These are phyloP conservation scores for Gymnothorax javanicus DNA, from an alignment of 2,797 vertebrate genomes.

Conservation along the genomic window DNA sequence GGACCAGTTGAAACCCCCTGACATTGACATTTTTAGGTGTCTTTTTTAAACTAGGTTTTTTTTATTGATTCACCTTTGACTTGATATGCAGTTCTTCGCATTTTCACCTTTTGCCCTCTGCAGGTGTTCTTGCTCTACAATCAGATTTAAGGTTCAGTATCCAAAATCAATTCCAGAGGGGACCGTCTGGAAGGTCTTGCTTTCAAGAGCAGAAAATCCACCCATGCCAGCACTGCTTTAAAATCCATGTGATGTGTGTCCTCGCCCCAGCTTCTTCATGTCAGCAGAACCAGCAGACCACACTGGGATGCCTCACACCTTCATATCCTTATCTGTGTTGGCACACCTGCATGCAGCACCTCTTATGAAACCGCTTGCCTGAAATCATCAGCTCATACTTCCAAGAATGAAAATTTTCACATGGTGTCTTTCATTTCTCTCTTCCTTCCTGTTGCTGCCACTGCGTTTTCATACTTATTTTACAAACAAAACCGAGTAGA, in stretches of 20 bases:
- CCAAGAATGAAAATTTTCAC: background rate
- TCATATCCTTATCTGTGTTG: background rate
- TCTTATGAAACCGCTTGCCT: background rate
- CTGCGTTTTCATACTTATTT: background rate
- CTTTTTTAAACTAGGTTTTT: background rate
- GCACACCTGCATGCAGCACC: background rate
- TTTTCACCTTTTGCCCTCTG: background rate
- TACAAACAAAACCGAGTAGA: background rate
- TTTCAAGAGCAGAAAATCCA: background rate
- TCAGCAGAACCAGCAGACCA: background rate
- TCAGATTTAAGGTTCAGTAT: background rate
- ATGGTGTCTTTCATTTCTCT: background rate
- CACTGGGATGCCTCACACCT: background rate
- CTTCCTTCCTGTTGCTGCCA: background rate
- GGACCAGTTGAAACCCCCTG: background rate
- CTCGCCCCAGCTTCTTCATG: background rate
- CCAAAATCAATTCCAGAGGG: background rate
- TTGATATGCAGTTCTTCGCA: background rate
- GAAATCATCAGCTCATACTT: background rate
- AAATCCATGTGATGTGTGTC: background rate
- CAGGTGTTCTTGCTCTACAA: background rate
- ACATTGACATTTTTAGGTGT: background rate
- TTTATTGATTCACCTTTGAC: background rate
- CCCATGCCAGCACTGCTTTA: background rate
- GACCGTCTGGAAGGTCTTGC: background rate